Evolutionary conservation across 2,888 invertebrate genomes (phyloP).

Genomic region (Dione vanillae): DNA sequence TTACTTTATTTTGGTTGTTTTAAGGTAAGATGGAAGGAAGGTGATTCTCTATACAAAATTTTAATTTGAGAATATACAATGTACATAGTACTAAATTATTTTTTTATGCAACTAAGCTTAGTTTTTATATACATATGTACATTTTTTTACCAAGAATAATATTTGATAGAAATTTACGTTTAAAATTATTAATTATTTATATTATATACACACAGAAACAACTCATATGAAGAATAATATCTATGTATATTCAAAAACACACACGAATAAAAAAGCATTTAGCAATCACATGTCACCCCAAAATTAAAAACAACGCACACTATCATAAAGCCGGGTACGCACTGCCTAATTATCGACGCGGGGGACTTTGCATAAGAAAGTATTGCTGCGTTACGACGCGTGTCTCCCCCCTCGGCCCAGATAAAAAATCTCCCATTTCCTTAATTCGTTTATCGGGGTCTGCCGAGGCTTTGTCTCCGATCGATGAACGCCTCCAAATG

Average conservation of each 20-base stretch:
- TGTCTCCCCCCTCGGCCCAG: conserved; percentile 71
- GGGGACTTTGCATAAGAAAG: conserved; percentile 84
- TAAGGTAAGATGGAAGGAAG: not conserved
- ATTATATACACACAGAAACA: not conserved
- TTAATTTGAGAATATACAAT: no score
- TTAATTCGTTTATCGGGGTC: conserved; percentile 84
- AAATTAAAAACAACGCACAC: conserved; percentile 78
- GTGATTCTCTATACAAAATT: no score
- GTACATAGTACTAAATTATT: no score
- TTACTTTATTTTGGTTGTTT: not conserved
- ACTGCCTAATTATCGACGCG: conserved; percentile 78
- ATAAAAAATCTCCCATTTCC: conserved; percentile 85
- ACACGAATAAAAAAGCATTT: conserved; percentile 28
- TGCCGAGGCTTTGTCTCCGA: conserved; percentile 82
- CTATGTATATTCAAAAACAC: no score
- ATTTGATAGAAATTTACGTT: no score
- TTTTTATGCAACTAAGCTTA: not conserved
- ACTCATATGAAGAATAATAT: not conserved
- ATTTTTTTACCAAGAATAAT: no score
- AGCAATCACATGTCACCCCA: conserved; percentile 49
- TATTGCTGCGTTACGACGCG: conserved; percentile 84
- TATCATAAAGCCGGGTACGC: conserved; percentile 66
- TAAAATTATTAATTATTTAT: no score
- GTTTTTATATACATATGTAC: no score
- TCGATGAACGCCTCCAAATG: conserved; percentile 82